Evolutionary conservation across 30 jellyfish, hydroid and myxozoan species (phyloP).

Genomic region (Hydra vulgaris): DNA sequence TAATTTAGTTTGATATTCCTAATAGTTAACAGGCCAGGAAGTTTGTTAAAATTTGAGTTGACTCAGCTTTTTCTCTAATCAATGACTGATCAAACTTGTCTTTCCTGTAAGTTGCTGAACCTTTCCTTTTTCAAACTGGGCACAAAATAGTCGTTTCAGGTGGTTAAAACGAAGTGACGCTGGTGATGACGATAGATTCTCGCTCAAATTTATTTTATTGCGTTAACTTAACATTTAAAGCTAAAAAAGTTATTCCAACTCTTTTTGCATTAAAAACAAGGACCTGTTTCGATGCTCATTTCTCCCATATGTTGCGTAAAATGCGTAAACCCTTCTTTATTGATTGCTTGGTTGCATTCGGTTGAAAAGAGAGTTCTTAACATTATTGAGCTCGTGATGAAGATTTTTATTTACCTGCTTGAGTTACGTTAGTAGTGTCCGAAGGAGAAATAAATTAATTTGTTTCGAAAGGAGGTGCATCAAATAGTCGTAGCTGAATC

Average conservation of each 20-base stretch:
- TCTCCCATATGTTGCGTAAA: background rate
- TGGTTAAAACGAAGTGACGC: background rate
- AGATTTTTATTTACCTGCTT: background rate
- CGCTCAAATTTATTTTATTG: background rate
- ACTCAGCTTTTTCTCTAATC: too few species aligned
- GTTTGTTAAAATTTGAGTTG: too few species aligned
- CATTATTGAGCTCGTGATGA: background rate
- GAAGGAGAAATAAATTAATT: background rate
- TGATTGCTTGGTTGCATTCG: background rate
- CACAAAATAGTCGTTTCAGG: too few species aligned
- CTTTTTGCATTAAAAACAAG: background rate
- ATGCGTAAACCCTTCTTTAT: background rate
- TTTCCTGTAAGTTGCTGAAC: too few species aligned
- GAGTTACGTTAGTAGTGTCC: background rate
- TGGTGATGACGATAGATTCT: background rate
- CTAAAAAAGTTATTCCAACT: background rate
- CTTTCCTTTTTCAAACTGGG: too few species aligned
- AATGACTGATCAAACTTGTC: too few species aligned
- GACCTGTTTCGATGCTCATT: background rate
- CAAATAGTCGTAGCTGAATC: too few species aligned
- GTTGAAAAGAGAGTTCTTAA: background rate
- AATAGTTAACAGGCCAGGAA: background rate
- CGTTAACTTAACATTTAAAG: background rate
- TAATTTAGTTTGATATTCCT: background rate
- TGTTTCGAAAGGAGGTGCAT: background rate